phyloP scores from a whole-genome alignment of 2,113 vertebrate genomes.

The Actenoides hombroni region DNA sequence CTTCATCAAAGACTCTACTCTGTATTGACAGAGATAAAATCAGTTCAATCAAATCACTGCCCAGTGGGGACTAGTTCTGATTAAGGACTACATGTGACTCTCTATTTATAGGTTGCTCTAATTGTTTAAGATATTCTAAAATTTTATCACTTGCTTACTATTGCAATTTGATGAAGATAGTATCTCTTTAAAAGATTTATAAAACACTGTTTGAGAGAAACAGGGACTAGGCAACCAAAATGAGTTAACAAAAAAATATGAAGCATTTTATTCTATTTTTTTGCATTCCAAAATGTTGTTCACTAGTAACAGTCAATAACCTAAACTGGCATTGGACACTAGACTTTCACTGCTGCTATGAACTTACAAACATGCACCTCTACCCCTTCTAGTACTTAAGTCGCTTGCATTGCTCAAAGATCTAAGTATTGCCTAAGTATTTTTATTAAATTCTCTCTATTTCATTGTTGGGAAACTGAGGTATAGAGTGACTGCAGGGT shows the following conservation, averaged over 20 bases:
- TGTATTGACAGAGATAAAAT: background rate
- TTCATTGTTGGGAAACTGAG: background rate
- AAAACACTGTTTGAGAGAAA: background rate
- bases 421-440: background rate
- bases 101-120: background rate
- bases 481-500: background rate
- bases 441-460: background rate
- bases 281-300: background rate
- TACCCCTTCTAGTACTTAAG: background rate
- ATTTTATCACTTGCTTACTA: background rate
- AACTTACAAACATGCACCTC: background rate
- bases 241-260: background rate
- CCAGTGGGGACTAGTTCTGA: background rate
- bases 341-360: background rate
- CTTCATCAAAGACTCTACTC: constrained; percentile 13
- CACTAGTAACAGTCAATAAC: background rate
- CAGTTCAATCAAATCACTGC: constrained; percentile 11
- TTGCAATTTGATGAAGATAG: background rate
- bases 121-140: background rate
- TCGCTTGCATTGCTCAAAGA: background rate
- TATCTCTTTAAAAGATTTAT: background rate
- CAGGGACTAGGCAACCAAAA: background rate
- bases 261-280: background rate
- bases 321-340: background rate
- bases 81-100: background rate